phyloP scores from a whole-genome alignment of 2,888 invertebrate genomes.

The Dryocosmus kuriphilus region DNA sequence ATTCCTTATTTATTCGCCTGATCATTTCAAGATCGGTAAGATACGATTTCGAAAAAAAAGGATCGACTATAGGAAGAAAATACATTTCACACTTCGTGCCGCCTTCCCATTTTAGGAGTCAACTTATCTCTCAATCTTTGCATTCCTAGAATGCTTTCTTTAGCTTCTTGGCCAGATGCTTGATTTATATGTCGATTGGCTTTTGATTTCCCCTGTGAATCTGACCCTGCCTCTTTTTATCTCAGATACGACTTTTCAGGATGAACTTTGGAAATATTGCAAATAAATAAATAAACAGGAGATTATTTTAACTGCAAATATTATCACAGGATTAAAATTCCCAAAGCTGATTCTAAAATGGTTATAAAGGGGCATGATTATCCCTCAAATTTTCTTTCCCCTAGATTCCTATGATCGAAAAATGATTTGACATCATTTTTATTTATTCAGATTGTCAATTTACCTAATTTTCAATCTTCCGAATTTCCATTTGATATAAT shows the following conservation, averaged over 20 bases:
- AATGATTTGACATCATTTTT: too few relatives aligned
- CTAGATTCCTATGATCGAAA: too few relatives aligned
- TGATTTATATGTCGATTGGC: slow-evolving; percentile 54
- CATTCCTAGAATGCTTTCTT: slow-evolving; percentile 56
- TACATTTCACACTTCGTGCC: slow-evolving; percentile 48
- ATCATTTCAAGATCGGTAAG: slow-evolving; percentile 26
- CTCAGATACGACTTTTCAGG: slow-evolving; percentile 46
- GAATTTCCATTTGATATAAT: too few relatives aligned
- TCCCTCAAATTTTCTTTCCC: too few relatives aligned
- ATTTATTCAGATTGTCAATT: too few relatives aligned
- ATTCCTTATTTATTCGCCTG: background rate
- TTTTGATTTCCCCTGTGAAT: slow-evolving; percentile 56
- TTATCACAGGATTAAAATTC: too few relatives aligned
- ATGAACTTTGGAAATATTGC: slow-evolving; percentile 40
- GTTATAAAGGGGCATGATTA: too few relatives aligned
- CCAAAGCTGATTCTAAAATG: too few relatives aligned
- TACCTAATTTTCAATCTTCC: too few relatives aligned
- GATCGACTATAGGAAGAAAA: slow-evolving; percentile 17
- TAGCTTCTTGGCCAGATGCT: slow-evolving; percentile 48
- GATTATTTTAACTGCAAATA: background rate
- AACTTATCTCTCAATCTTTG: slow-evolving; percentile 56
- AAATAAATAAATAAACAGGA: slow-evolving; percentile 14
- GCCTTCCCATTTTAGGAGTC: slow-evolving; percentile 50
- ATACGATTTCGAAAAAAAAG: slow-evolving; percentile 31
- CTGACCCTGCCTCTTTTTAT: slow-evolving; percentile 52